Percentiles rank a stretch among this genome's conserved stretches.
Conservation (phyloP, 2,113 vertebrate species). For the Zapornia atra region DNA sequence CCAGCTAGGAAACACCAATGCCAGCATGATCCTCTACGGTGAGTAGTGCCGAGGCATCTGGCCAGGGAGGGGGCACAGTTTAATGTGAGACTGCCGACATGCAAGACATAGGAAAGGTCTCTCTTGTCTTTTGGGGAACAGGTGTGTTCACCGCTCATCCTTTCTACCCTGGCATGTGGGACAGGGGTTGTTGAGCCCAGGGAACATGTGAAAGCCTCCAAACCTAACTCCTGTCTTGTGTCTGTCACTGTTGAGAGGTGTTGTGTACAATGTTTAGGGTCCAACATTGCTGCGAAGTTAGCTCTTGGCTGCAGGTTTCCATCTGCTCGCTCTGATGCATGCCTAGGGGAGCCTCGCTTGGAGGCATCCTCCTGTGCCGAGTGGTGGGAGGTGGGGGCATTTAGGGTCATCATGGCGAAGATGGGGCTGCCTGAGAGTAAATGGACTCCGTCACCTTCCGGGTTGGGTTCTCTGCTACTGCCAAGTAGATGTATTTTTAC, state of each 20-base stretch:
- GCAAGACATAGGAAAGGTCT: neutral
- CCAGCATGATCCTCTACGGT: constrained; percentile 93
- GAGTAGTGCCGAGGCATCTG: constrained; percentile 50
- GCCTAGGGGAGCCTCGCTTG: neutral
- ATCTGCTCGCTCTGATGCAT: neutral
- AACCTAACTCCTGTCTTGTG: neutral
- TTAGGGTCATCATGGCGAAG: accelerated
- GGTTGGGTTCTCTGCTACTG: neutral
- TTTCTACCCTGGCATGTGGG: accelerated
- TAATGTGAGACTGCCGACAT: accelerated
- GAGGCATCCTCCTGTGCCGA: neutral
- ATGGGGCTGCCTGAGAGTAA: neutral
- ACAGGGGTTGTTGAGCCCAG: neutral
- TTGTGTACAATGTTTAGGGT: accelerated
- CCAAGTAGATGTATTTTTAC: neutral
- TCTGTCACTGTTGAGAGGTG: too few species aligned
- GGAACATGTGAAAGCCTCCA: neutral
- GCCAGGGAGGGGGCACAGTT: neutral
- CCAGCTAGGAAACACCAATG: constrained; percentile 91
- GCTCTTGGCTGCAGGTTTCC: neutral
- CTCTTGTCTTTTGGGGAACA: neutral
- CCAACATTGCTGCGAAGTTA: accelerated
- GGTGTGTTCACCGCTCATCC: neutral
- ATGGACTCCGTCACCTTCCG: neutral
- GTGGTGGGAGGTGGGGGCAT: accelerated